Conservation (phyloP, 2,113 vertebrate genomes). For the Pachypanchax playfairii region DNA sequence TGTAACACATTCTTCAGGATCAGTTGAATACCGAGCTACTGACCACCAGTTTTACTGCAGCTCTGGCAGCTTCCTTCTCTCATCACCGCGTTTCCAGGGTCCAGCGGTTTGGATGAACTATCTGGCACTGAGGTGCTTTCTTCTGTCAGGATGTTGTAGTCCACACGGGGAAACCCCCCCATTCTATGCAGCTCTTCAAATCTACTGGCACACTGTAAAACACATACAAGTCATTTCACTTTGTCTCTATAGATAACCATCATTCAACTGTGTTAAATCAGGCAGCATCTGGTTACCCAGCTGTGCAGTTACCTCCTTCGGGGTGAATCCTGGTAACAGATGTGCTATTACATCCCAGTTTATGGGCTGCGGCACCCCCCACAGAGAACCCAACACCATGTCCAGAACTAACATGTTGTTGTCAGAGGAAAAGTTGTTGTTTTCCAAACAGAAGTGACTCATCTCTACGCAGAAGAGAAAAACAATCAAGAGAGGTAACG, state of each 20-base stretch:
- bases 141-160: conserved; percentile 85
- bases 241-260: background rate
- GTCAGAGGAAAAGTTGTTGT: conserved; percentile 94
- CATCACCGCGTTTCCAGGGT: conserved; percentile 80
- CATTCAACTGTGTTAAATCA: background rate
- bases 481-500: too few species aligned
- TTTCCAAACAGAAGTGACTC: conserved; percentile 91
- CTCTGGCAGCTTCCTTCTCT: conserved; percentile 75
- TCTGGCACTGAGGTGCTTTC: conserved; percentile 82
- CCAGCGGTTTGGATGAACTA: conserved; percentile 81
- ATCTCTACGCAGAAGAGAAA: conserved; percentile 73
- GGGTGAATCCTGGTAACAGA: conserved; percentile 92
- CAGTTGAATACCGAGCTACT: too few species aligned
- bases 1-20: too few species aligned
- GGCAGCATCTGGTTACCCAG: conserved; percentile 29
- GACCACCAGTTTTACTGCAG: conserved; percentile 84
- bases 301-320: conserved; percentile 87
- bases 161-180: conserved; percentile 85
- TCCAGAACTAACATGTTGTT: conserved; percentile 95
- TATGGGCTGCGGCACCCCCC: conserved; percentile 88
- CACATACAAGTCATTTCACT: conserved; percentile 5
- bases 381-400: conserved; percentile 93
- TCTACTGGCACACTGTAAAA: conserved; percentile 88
- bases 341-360: conserved; percentile 96
- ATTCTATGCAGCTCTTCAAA: conserved; percentile 94